phyloP scores from a whole-genome alignment of 2,113 vertebrate species.

The Syngnathus typhle region DNA sequence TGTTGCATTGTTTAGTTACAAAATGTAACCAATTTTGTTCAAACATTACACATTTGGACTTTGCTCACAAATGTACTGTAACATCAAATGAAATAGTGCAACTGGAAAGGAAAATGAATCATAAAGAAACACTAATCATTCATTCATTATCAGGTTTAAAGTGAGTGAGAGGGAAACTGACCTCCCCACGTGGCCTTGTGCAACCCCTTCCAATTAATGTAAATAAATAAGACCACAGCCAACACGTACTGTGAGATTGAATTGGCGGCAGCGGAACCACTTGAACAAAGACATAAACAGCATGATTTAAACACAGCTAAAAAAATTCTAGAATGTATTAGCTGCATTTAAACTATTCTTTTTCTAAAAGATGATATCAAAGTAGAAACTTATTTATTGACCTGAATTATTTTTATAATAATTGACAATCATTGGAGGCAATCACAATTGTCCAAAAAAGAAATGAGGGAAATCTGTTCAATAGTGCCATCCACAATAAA shows the following conservation, averaged over 20 bases:
- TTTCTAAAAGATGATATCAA: neutral
- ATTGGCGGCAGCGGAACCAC: slow-evolving; percentile 86
- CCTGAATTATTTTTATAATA: neutral
- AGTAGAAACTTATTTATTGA: neutral
- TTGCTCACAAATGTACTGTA: neutral
- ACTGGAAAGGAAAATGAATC: neutral
- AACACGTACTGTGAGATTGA: slow-evolving; percentile 78
- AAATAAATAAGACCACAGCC: slow-evolving; percentile 69
- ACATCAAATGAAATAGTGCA: neutral
- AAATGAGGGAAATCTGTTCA: too few relatives aligned
- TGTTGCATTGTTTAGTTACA: slow-evolving; percentile 14
- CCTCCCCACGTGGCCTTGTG: slow-evolving; percentile 84
- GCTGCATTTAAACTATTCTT: neutral
- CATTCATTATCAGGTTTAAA: neutral
- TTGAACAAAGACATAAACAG: slow-evolving; percentile 33
- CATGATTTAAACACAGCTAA: neutral
- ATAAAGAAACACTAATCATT: neutral
- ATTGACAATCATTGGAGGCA: too few relatives aligned
- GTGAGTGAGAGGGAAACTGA: slow-evolving; percentile 40
- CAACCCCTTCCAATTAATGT: slow-evolving; percentile 75
- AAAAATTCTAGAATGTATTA: neutral
- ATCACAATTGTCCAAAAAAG: too few relatives aligned
- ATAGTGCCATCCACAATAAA: too few relatives aligned
- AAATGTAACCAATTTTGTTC: slow-evolving; percentile 8
- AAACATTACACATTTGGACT: slow-evolving; percentile 23